Conservation (phyloP, 2,888 invertebrate genomes). For the Scaptomyza polygonia region DNA sequence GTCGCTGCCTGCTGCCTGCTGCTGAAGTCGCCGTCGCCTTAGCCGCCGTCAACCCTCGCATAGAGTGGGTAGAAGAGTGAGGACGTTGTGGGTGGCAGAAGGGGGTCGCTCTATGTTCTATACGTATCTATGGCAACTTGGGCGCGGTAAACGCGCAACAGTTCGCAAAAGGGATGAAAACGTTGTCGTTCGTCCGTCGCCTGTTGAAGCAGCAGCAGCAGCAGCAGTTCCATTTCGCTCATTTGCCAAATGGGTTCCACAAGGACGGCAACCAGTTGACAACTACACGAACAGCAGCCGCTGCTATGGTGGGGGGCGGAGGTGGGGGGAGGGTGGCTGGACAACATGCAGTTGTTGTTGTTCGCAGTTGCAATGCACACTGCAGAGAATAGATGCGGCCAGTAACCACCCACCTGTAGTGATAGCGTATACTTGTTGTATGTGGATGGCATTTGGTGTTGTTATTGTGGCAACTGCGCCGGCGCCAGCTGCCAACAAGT, state of each 20-base stretch:
- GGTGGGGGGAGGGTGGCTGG: not conserved
- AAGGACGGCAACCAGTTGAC: conserved; percentile 68
- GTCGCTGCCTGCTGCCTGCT: conserved; percentile 24
- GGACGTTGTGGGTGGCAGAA: not conserved
- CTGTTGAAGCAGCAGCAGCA: conserved; percentile 60
- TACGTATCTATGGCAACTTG: conserved; percentile 77
- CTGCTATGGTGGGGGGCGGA: conserved; percentile 34
- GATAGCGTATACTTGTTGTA: conserved; percentile 35
- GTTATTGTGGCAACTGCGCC: conserved; percentile 61
- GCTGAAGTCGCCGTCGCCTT: conserved; percentile 20
- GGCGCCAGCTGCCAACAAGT: conserved; percentile 70
- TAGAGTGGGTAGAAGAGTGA: not conserved
- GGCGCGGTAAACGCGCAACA: conserved; percentile 75
- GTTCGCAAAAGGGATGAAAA: conserved; percentile 73
- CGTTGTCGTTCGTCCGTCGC: conserved; percentile 44
- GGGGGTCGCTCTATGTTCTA: not conserved
- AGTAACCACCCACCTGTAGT: conserved; percentile 57
- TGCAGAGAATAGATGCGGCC: conserved; percentile 22
- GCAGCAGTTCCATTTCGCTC: conserved; percentile 41
- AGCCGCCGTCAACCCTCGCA: conserved; percentile 37
- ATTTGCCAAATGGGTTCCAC: conserved; percentile 35
- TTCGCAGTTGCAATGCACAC: conserved; percentile 8
- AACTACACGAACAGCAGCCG: conserved; percentile 15
- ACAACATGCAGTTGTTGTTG: conserved; percentile 22
- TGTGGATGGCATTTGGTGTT: conserved; percentile 67